Conservation (phyloP, 2,888 invertebrate species). For the Hymenopus coronatus region DNA sequence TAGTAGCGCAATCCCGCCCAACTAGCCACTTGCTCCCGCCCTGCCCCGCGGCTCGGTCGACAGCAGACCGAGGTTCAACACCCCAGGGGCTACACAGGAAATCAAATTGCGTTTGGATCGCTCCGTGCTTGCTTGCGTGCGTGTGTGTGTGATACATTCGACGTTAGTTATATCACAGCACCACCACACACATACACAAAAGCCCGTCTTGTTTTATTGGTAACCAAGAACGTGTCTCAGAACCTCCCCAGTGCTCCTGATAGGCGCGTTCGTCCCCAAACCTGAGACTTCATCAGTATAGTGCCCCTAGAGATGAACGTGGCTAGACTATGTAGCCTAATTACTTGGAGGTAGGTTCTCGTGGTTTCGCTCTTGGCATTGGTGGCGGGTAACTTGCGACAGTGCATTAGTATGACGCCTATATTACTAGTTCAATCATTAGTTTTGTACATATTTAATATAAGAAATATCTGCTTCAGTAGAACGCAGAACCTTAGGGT, state of each 20-base stretch:
- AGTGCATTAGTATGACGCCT: no score
- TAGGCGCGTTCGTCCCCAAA: neutral
- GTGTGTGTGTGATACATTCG: constrained; percentile 20
- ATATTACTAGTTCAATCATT: no score
- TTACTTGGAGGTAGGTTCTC: no score
- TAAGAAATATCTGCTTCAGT: no score
- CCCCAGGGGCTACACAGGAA: constrained; percentile 39
- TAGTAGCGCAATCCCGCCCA: constrained; percentile 22
- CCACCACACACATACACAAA: neutral
- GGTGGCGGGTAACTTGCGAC: no score
- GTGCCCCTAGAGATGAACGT: no score
- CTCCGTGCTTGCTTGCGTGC: constrained; percentile 20
- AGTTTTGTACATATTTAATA: no score
- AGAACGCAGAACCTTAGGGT: no score
- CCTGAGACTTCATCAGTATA: no score
- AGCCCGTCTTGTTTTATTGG: neutral
- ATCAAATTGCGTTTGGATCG: constrained; percentile 48
- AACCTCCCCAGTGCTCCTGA: neutral
- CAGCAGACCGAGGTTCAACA: neutral
- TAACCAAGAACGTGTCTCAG: neutral
- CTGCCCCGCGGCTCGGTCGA: neutral
- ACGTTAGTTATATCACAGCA: neutral
- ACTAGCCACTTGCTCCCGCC: constrained; percentile 25
- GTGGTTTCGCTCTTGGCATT: no score
- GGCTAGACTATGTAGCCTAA: no score